These are phyloP conservation scores for Solenopsis fugax DNA, from an alignment of 1,140 invertebrate genomes.

Conservation along the genomic window DNA sequence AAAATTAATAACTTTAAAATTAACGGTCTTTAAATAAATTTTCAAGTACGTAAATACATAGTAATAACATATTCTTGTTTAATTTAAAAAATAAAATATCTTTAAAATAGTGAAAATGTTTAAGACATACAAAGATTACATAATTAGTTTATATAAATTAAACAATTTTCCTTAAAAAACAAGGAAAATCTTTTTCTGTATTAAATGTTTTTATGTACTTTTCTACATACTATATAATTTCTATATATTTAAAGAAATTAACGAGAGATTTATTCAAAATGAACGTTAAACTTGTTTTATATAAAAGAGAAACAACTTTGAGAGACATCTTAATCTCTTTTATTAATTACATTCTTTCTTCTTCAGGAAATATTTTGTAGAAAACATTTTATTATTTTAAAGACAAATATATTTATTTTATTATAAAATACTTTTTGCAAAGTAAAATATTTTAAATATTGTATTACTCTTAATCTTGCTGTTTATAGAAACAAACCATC, in stretches of 20 bases:
- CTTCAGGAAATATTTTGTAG: slow-evolving; percentile 1
- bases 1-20: background rate
- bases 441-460: background rate
- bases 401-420: background rate
- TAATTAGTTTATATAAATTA: background rate
- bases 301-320: background rate
- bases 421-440: background rate
- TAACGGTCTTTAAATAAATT: background rate
- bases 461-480: background rate
- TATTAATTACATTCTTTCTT: background rate
- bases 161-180: background rate
- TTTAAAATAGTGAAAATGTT: background rate
- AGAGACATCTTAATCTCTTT: background rate
- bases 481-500: slow-evolving; percentile 14
- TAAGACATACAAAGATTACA: background rate
- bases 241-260: background rate
- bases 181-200: background rate
- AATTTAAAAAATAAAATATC: background rate
- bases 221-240: background rate
- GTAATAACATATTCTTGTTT: background rate
- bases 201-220: background rate
- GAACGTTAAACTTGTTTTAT: background rate
- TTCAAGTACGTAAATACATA: background rate
- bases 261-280: background rate
- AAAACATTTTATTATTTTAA: background rate